These are phyloP conservation scores for Cliona cf. orientalis DNA, from an alignment of 37 sponge, comb jelly and placozoan species.

Conservation along the genomic window DNA sequence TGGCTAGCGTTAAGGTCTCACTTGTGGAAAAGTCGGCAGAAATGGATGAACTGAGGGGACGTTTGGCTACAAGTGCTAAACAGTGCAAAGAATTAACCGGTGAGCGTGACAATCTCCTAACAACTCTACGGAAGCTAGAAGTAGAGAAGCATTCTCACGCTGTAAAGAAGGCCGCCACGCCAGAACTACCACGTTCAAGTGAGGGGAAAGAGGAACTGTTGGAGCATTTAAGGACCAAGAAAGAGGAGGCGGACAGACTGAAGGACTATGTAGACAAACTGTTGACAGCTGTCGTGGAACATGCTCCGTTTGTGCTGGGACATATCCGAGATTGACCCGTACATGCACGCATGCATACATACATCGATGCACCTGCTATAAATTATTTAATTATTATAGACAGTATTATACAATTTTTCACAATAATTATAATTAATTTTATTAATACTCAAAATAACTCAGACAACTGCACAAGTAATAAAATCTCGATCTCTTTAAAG, in stretches of 20 bases:
- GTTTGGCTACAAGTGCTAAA: too few relatives aligned
- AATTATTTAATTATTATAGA: neutral
- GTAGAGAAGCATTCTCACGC: slow-evolving; percentile 33
- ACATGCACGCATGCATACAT: neutral
- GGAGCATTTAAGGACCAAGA: slow-evolving; percentile 31
- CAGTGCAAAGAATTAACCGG: too few relatives aligned
- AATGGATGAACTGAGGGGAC: slow-evolving; percentile 13
- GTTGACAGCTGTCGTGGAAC: slow-evolving; percentile 58
- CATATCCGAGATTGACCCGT: too few relatives aligned
- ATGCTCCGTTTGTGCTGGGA: slow-evolving; percentile 69
- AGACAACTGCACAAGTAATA: too few relatives aligned
- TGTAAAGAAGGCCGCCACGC: neutral
- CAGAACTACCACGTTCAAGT: neutral
- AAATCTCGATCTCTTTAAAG: too few relatives aligned
- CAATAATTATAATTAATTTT: too few relatives aligned
- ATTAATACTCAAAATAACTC: too few relatives aligned
- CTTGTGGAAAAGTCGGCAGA: slow-evolving; percentile 10
- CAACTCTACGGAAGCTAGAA: slow-evolving; percentile 32
- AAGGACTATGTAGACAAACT: slow-evolving; percentile 57
- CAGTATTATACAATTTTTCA: too few relatives aligned
- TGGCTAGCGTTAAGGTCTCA: slow-evolving; percentile 14
- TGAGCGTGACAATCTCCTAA: slow-evolving; percentile 33
- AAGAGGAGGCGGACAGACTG: slow-evolving; percentile 53
- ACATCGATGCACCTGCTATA: neutral
- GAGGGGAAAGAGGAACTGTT: slow-evolving; percentile 36